Percentiles rank a stretch among this genome's conserved stretches.
Conservation (phyloP, 2,888 invertebrate genomes). For the Danaus chrysippus region DNA sequence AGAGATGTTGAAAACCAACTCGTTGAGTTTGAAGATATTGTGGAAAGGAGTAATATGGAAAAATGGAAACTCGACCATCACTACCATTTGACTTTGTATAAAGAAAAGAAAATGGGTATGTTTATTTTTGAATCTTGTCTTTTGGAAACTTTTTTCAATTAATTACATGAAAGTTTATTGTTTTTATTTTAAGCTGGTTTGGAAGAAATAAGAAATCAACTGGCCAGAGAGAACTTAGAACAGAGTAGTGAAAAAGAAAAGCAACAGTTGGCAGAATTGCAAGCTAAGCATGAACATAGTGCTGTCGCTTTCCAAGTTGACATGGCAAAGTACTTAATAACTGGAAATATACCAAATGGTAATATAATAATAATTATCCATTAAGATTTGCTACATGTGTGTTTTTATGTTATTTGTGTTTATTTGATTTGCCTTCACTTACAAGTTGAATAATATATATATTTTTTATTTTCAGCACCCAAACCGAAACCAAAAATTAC, state of each 20-base stretch:
- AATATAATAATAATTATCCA: constrained; percentile 20
- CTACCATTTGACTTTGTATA: constrained; percentile 84
- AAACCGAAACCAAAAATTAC: constrained; percentile 48
- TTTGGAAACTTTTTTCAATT: constrained; percentile 4
- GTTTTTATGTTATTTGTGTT: background rate
- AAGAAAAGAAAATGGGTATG: constrained; percentile 85
- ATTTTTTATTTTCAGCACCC: constrained; percentile 45
- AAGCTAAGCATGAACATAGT: constrained; percentile 55
- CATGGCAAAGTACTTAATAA: constrained; percentile 58
- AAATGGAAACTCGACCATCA: constrained; percentile 85
- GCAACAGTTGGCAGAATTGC: constrained; percentile 59
- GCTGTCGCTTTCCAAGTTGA: constrained; percentile 63
- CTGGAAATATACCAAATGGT: constrained; percentile 56
- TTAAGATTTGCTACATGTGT: background rate
- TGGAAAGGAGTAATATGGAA: constrained; percentile 84
- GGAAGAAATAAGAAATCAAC: constrained; percentile 58
- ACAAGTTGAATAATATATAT: background rate
- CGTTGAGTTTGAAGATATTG: constrained; percentile 82
- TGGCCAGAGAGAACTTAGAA: constrained; percentile 55
- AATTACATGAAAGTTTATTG: background rate
- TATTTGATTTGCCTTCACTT: background rate
- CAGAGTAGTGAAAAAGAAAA: constrained; percentile 51
- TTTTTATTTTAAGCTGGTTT: constrained; percentile 50
- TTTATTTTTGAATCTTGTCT: background rate
- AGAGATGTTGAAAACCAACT: constrained; percentile 82